These are phyloP conservation scores for Galerucella calmariensis DNA, from an alignment of 2,888 invertebrate species.

Conservation along the genomic window DNA sequence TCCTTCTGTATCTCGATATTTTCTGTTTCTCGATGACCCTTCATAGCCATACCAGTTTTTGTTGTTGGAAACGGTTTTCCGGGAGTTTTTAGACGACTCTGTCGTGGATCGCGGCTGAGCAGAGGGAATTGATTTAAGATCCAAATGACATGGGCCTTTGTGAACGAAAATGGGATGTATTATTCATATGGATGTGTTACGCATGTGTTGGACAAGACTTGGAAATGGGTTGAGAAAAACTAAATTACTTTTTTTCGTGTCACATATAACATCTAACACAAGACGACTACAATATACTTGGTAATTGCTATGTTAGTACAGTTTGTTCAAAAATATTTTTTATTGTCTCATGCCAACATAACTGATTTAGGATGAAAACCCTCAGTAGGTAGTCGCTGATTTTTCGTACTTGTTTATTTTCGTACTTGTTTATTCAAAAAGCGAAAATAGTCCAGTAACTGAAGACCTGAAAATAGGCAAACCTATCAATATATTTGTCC, in stretches of 20 bases:
- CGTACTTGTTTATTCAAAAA: too few relatives aligned
- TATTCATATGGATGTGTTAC: conserved; percentile 29
- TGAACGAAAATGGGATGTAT: conserved; percentile 19
- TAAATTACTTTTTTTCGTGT: background rate
- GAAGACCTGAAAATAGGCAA: too few relatives aligned
- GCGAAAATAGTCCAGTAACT: too few relatives aligned
- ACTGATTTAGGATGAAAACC: too few relatives aligned
- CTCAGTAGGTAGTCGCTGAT: too few relatives aligned
- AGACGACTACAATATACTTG: too few relatives aligned
- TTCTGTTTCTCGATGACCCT: conserved; percentile 37
- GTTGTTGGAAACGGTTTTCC: conserved; percentile 28
- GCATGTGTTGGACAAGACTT: conserved; percentile 4
- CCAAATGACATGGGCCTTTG: conserved; percentile 18
- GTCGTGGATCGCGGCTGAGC: conserved; percentile 10
- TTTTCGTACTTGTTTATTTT: too few relatives aligned
- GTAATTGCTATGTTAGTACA: too few relatives aligned
- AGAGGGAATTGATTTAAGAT: conserved; percentile 32
- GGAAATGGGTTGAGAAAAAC: background rate
- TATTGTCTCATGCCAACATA: too few relatives aligned
- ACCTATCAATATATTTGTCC: too few relatives aligned
- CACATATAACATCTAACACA: too few relatives aligned
- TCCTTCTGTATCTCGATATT: conserved; percentile 32
- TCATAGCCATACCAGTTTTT: conserved; percentile 33
- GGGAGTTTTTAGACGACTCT: conserved; percentile 33
- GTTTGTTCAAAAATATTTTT: too few relatives aligned